A percentile compares a stretch with the other conserved stretches of the same genome.
These are phyloP conservation scores for Elgonia sp. DNA, from an alignment of 2,888 invertebrate genomes.

Conservation along the genomic window DNA sequence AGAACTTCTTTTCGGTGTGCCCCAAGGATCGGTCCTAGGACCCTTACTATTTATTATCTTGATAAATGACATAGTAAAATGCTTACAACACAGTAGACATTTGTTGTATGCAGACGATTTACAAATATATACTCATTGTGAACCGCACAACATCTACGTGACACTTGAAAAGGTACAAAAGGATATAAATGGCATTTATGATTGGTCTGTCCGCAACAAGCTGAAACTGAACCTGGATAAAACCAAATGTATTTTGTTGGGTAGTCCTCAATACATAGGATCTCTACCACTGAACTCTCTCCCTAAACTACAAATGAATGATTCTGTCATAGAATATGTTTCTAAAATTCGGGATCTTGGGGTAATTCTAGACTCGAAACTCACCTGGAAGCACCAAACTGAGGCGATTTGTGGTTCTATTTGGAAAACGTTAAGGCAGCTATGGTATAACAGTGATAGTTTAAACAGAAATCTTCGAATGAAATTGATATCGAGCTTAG, in stretches of 20 bases:
- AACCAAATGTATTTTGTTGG: background rate
- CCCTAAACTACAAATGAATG: background rate
- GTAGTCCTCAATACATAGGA: background rate
- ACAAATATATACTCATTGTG: slow-evolving; percentile 2
- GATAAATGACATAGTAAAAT: background rate
- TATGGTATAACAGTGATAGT: background rate
- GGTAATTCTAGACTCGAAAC: background rate
- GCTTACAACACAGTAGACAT: background rate
- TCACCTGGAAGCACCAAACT: background rate
- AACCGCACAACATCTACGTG: background rate
- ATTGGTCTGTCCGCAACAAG: background rate
- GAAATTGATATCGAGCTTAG: background rate
- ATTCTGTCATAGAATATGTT: background rate
- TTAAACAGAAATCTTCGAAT: background rate
- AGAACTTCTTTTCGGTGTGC: background rate
- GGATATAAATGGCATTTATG: background rate
- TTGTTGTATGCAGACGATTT: background rate
- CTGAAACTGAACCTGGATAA: background rate
- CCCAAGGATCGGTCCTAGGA: slow-evolving; percentile 6
- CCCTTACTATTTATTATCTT: background rate
- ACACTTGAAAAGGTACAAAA: background rate
- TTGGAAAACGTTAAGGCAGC: background rate
- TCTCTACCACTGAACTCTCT: background rate
- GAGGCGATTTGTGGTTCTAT: background rate
- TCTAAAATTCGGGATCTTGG: background rate